Percentiles rank a stretch among this genome's conserved stretches.
These are phyloP conservation scores for Oscheius sp. DNA, from an alignment of 2,888 invertebrate genomes.

Conservation along the genomic window DNA sequence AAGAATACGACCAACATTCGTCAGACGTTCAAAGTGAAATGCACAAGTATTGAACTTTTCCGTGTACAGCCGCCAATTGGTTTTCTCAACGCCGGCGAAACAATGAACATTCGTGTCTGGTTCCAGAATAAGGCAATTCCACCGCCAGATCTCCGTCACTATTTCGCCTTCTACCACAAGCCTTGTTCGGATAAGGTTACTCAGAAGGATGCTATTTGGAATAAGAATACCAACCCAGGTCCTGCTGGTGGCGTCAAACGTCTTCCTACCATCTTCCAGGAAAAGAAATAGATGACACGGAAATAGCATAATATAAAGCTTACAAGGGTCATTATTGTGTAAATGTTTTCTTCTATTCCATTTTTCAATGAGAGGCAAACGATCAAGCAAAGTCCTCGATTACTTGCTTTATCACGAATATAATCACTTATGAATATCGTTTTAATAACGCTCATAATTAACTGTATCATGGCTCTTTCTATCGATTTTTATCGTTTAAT, in stretches of 20 bases:
- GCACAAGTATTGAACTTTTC: constrained; percentile 60
- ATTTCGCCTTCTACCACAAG: constrained; percentile 61
- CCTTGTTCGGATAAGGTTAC: constrained; percentile 36
- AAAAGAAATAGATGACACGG: too few species aligned
- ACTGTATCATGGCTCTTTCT: too few species aligned
- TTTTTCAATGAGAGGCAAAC: too few species aligned
- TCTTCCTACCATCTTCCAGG: not conserved
- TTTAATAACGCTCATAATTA: too few species aligned
- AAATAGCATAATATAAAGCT: too few species aligned
- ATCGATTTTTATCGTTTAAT: too few species aligned
- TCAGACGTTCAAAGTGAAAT: constrained; percentile 53
- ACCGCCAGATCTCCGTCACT: constrained; percentile 43
- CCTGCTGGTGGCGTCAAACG: constrained; percentile 33
- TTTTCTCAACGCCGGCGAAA: constrained; percentile 51
- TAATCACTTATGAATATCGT: too few species aligned
- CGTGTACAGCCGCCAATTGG: constrained; percentile 62
- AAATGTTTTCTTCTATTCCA: too few species aligned
- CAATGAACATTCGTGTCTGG: constrained; percentile 33
- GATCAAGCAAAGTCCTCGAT: too few species aligned
- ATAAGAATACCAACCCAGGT: constrained; percentile 48
- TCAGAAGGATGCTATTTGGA: constrained; percentile 41
- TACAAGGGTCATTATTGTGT: too few species aligned
- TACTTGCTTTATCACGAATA: too few species aligned
- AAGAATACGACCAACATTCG: constrained; percentile 52
- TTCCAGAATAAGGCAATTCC: constrained; percentile 38